phyloP scores from a whole-genome alignment of 2,888 invertebrate species.

The Chrysomela aeneicollis region DNA sequence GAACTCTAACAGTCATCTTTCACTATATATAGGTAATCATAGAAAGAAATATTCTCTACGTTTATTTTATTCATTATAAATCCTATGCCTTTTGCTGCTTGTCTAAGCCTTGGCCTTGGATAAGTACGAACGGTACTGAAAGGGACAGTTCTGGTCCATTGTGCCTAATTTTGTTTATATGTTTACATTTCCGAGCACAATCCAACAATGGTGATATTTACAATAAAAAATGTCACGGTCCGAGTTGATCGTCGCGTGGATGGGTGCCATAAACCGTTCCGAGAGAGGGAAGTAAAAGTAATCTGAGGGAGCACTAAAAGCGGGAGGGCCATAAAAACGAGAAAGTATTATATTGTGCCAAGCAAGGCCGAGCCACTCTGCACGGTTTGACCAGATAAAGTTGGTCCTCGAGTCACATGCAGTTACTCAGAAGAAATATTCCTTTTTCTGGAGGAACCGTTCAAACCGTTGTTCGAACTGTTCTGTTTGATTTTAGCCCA shows the following conservation, averaged over 20 bases:
- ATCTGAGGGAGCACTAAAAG: not conserved
- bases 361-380: not conserved
- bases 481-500: not conserved
- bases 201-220: not conserved
- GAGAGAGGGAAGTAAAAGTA: slow-evolving; percentile 1
- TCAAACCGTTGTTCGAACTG: not conserved
- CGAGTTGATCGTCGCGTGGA: slow-evolving; percentile 41
- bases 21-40: too few relatives aligned
- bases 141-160: not conserved
- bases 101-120: too few relatives aligned
- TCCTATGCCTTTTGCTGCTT: too few relatives aligned
- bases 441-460: too few relatives aligned
- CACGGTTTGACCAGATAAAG: not conserved
- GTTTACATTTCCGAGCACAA: not conserved
- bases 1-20: too few relatives aligned
- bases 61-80: too few relatives aligned
- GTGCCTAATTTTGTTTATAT: slow-evolving; percentile 5
- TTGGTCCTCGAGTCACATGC: too few relatives aligned
- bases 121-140: not conserved
- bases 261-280: slow-evolving; percentile 15
- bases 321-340: not conserved
- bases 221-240: slow-evolving; percentile 28
- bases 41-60: too few relatives aligned
- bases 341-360: not conserved
- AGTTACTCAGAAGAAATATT: too few relatives aligned